Conservation (phyloP, 1,140 invertebrate genomes). For the Tyrophagus putrescentiae region DNA sequence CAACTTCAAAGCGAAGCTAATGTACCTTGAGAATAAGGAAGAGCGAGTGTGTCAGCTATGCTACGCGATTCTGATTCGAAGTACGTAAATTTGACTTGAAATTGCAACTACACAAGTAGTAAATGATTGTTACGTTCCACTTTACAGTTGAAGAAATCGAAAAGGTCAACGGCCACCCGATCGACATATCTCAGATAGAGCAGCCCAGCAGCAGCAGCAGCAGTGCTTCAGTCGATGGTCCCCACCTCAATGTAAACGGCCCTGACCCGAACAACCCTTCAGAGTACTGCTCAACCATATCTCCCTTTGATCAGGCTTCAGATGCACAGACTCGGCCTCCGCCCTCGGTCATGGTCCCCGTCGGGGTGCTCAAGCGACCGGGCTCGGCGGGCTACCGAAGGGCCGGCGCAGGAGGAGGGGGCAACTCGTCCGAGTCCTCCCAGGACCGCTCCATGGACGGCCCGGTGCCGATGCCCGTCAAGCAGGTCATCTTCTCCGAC, state of each 20-base stretch:
- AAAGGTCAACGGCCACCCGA: neutral
- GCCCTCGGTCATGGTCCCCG: conserved; percentile 62
- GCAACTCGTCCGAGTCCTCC: too few species aligned
- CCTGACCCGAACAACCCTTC: conserved; percentile 77
- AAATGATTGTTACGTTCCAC: conserved; percentile 29
- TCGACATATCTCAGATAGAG: neutral
- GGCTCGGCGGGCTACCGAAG: conserved; percentile 21
- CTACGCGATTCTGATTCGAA: conserved; percentile 28
- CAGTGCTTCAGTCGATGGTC: neutral
- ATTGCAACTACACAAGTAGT: neutral
- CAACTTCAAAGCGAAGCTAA: conserved; percentile 50
- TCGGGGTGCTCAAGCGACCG: conserved; percentile 54
- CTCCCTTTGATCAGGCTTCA: conserved; percentile 56
- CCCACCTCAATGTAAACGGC: neutral
- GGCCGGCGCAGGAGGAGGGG: neutral
- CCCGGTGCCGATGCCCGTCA: conserved; percentile 41
- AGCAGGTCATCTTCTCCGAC: conserved; percentile 78
- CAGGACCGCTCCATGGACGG: too few species aligned
- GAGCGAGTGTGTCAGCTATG: conserved; percentile 46
- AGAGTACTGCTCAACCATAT: conserved; percentile 75
- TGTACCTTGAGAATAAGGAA: conserved; percentile 52
- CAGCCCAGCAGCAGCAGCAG: neutral
- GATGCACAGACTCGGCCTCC: conserved; percentile 41
- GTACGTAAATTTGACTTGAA: conserved; percentile 5
- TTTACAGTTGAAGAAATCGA: conserved; percentile 23